phyloP scores from a whole-genome alignment of 2,113 vertebrate species.

The Pollachius pollachius region DNA sequence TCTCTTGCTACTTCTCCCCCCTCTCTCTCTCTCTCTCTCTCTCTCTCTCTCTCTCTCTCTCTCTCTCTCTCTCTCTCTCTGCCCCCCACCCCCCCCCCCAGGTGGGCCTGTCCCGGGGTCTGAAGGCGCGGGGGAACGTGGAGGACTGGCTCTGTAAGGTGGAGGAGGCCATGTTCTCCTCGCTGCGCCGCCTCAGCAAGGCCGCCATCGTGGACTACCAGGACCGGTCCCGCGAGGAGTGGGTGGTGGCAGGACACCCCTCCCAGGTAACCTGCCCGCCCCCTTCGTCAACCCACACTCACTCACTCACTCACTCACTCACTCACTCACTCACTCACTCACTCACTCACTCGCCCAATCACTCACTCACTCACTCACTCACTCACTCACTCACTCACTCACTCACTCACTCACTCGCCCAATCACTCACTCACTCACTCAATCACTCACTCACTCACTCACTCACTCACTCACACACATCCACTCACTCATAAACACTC shows the following conservation, averaged over 20 bases:
- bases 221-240: conserved; percentile 67
- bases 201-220: conserved; percentile 80
- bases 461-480: too few species aligned
- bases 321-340: too few species aligned
- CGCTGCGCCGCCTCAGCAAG: conserved; percentile 78
- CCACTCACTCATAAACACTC: too few species aligned
- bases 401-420: too few species aligned
- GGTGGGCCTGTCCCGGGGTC: conserved; percentile 78
- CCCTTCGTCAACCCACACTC: conserved; percentile 1
- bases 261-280: conserved; percentile 71
- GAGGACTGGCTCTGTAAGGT: conserved; percentile 85
- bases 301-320: neutral
- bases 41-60: neutral
- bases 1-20: neutral
- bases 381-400: too few species aligned
- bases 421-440: too few species aligned
- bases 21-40: neutral
- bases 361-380: too few species aligned
- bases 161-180: conserved; percentile 82
- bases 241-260: conserved; percentile 79
- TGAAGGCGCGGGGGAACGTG: conserved; percentile 83
- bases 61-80: neutral
- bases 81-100: conserved; percentile 20
- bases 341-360: too few species aligned
- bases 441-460: too few species aligned